Base-by-base conservation (phyloP, 2,113 vertebrate genomes). In the Grammomys dolichurus region DNA sequence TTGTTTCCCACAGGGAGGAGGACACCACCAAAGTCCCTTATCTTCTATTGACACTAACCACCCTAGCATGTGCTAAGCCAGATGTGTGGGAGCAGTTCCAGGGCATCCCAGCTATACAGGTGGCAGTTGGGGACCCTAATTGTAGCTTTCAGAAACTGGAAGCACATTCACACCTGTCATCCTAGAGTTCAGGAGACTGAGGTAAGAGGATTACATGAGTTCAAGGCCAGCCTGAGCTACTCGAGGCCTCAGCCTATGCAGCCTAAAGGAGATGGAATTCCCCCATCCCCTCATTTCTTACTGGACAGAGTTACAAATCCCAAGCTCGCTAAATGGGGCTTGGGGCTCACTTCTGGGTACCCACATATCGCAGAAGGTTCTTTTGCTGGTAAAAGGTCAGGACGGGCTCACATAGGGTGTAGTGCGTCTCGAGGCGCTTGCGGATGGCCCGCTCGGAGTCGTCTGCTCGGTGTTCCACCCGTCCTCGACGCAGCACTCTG, bases 371-470 rank as follows among this genome's bases (percentile, higher is more conserved):
- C 16, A 98, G 95, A 69, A 98, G 73, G 81, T 94, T 95, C 56
- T 92, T 96, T 75, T 91, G 93, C 69, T 97, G 96, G 92, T 97
- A 98, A 91, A 97, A 91, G 67, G 90, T 58, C 54, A 98, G 1
- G 84, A 98, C 33, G 0, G 95, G 95, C 69, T 97, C 90, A 5
- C 89, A 93, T 46, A 95, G 36, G 7, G 96, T 84, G 2, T 94
- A 94, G 77, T 97, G 80, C 0, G 75, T 95, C 36, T 97, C 96
- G 33, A 98, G 92, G 19, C 93, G 88, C 70, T 87, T 96, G 10
- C 0, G 26, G 72, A 97, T 46, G 9, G 96, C 80, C 0, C 4
- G 2, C 51, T 97, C 95, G 0, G 84, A 63, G 81, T 97, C 95
- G 0, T 97, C 94, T 0, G 56, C 81, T 2, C 88, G 22, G 0